Evolutionary conservation across 2,797 vertebrate species (phyloP).

Genomic region (Anisognathus igniventris): DNA sequence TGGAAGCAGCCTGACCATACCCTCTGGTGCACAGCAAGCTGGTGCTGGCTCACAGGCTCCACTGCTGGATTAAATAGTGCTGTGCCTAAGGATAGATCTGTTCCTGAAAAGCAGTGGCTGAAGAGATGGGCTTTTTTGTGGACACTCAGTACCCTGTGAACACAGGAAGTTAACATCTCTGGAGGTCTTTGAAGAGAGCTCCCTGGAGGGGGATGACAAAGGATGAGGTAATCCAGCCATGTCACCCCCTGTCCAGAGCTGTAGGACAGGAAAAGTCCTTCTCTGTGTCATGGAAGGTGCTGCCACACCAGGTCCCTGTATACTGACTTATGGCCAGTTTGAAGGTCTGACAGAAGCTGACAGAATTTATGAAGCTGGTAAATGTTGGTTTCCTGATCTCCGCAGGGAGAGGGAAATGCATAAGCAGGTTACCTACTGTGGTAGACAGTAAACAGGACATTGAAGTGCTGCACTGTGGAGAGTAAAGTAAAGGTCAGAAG

Average conservation of each 20-base stretch:
- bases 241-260: background rate
- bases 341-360: background rate
- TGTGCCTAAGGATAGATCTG: background rate
- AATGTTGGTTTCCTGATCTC: background rate
- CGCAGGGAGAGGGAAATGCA: background rate
- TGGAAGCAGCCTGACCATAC: background rate
- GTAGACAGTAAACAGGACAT: background rate
- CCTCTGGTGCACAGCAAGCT: background rate
- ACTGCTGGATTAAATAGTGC: background rate
- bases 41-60: background rate
- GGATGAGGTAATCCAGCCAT: background rate
- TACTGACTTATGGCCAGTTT: background rate
- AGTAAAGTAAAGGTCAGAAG: background rate
- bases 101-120: background rate
- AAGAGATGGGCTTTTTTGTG: background rate
- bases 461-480: background rate
- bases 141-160: background rate
- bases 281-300: background rate
- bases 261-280: background rate
- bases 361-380: background rate
- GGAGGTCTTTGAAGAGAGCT: background rate
- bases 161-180: rapidly evolving
- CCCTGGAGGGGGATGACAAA: too few relatives aligned
- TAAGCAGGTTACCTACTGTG: background rate
- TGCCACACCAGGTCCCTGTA: background rate